These are phyloP conservation scores for Leptopilina syphax DNA, from an alignment of 2,888 invertebrate genomes.

Conservation along the genomic window DNA sequence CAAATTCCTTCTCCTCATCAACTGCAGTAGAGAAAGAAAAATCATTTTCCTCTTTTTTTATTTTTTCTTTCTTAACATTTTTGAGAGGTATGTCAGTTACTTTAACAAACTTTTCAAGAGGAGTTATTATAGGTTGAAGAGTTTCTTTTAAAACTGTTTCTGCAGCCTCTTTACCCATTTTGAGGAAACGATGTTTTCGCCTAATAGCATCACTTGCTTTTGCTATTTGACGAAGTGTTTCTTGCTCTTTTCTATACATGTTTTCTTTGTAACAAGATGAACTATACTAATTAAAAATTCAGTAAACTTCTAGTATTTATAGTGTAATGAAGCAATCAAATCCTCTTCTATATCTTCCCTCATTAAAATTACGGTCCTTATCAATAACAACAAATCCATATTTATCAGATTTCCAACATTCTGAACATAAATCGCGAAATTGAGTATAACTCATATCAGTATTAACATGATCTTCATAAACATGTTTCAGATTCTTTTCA, in stretches of 20 bases:
- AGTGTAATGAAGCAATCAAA: too few relatives aligned
- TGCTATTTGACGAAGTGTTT: slow-evolving; percentile 43
- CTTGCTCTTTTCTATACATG: slow-evolving; percentile 35
- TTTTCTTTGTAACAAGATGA: slow-evolving; percentile 37
- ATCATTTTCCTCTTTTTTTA: not conserved
- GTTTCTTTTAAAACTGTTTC: slow-evolving; percentile 45
- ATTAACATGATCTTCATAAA: too few relatives aligned
- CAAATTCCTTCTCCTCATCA: too few relatives aligned
- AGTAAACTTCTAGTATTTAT: slow-evolving; percentile 37
- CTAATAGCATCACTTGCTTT: slow-evolving; percentile 52
- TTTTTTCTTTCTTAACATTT: not conserved
- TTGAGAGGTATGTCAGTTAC: not conserved
- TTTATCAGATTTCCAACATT: too few relatives aligned
- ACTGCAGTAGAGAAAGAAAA: not conserved
- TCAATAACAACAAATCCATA: too few relatives aligned
- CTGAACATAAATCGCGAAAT: too few relatives aligned
- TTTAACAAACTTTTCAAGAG: not conserved
- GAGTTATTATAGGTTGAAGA: slow-evolving; percentile 44
- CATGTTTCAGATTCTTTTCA: slow-evolving; percentile 58
- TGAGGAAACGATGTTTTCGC: slow-evolving; percentile 47
- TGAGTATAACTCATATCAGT: too few relatives aligned
- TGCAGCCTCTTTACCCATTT: slow-evolving; percentile 43
- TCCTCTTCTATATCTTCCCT: too few relatives aligned
- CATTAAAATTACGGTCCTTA: too few relatives aligned
- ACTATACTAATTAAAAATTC: not conserved